Percentiles rank a stretch among this genome's conserved stretches.
These are phyloP conservation scores for Clarias fuscus DNA, from an alignment of 2,797 vertebrate species.

Conservation along the genomic window DNA sequence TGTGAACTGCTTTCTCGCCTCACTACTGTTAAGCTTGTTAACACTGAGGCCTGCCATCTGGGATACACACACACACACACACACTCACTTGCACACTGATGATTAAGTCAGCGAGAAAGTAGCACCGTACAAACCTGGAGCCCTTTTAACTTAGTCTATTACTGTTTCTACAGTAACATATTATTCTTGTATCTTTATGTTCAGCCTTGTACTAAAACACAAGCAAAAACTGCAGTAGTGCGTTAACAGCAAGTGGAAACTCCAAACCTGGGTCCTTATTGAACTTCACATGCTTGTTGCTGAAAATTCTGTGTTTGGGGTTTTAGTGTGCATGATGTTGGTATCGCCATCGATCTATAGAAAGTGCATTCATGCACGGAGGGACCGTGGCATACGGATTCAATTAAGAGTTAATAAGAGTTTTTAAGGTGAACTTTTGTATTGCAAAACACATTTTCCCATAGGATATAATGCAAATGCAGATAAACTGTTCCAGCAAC, in stretches of 20 bases:
- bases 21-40: conserved; percentile 30
- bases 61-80: not conserved
- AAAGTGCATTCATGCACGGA: too few relatives aligned
- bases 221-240: not conserved
- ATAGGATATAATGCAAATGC: too few relatives aligned
- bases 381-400: too few relatives aligned
- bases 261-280: not conserved
- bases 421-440: too few relatives aligned
- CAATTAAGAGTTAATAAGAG: too few relatives aligned
- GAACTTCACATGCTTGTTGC: not conserved
- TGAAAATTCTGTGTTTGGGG: not conserved
- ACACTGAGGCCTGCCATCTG: conserved; percentile 16
- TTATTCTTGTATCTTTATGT: too few relatives aligned
- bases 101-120: not conserved
- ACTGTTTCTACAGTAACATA: not conserved
- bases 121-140: not conserved
- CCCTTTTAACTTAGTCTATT: not conserved
- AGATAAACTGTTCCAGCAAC: too few relatives aligned
- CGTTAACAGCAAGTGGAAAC: not conserved
- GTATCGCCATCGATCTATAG: not conserved
- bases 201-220: not conserved
- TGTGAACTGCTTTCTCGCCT: conserved; percentile 1
- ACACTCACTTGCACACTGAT: conserved; percentile 15
- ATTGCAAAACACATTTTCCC: too few relatives aligned
- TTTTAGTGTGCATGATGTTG: not conserved